Evolutionary conservation across 2,888 invertebrate genomes (phyloP), one percentile per base, ranked within the genome.

Genomic region (Metalampra italica): DNA sequence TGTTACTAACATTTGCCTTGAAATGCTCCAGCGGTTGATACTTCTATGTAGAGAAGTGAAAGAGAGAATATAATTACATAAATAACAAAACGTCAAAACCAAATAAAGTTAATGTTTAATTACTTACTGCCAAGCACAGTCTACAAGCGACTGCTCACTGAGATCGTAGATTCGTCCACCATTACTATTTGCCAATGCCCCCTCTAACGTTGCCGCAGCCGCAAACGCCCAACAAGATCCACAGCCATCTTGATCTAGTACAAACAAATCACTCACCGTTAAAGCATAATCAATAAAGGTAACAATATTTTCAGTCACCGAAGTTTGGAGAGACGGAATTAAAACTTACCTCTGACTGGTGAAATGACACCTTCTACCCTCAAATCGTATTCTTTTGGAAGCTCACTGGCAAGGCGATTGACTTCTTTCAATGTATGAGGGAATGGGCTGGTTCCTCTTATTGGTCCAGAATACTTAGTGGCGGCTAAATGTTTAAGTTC

Each of bases 171-270:
- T 44, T 12, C 73, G 56, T 0, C 66, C 70, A 0, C 75, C 76
- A 8, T 71, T 71, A 12, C 5, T 40, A 9, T 63, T 60, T 0
- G 78, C 69, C 0, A 73, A n/a, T 0, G 69, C 71, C 0, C 76
- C 77, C 44, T 78, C 81, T 0, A 79, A 56, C 0, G 74, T 62
- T 0, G 78, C 75, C 0, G 69, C 61, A 0, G 70, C 60, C 0
- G 70, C 49, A 53, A 80, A 80, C 0, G 81, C 72, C 78, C 78
- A 81, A 40, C 78, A 79, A 0, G 77, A 77, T 0, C 78, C 78
- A 30, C 81, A 80, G 0, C 8, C 1, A 0, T 55, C 73, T 54
- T 80, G 80, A 43, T 71, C 79, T 80, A 52, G 7, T 13, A 9
- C 11, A 2, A 41, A 34, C 7, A 39, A n/a, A n/a, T n/a, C n/a